phyloP scores from a whole-genome alignment of 2,888 invertebrate genomes.

The Nowickia ferox region DNA sequence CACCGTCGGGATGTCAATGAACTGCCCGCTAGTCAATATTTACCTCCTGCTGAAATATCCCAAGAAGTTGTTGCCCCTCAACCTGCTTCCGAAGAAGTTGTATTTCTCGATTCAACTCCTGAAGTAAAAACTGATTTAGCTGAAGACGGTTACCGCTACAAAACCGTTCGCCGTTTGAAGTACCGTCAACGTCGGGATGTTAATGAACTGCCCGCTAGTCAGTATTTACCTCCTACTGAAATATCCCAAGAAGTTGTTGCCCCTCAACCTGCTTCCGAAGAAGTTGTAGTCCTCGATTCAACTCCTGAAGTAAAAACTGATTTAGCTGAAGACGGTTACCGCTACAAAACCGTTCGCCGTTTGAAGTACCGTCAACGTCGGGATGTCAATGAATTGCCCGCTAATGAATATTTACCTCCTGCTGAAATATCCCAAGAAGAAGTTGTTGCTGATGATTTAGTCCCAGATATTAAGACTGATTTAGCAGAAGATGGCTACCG shows the following conservation, averaged over 20 bases:
- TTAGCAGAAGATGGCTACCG: slow-evolving; percentile 73
- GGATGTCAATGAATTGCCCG: slow-evolving; percentile 76
- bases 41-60: slow-evolving; percentile 74
- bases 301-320: slow-evolving; percentile 42
- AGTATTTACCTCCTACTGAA: slow-evolving; percentile 76
- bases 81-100: not conserved
- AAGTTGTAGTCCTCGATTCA: slow-evolving; percentile 34
- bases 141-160: slow-evolving; percentile 74
- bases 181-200: slow-evolving; percentile 75
- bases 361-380: slow-evolving; percentile 74
- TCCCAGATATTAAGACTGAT: too few relatives aligned
- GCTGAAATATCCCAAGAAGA: slow-evolving; percentile 63
- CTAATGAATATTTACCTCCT: slow-evolving; percentile 76
- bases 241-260: slow-evolving; percentile 59
- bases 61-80: not conserved
- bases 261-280: slow-evolving; percentile 27
- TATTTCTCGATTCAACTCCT: not conserved
- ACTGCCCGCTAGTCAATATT: slow-evolving; percentile 75
- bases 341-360: slow-evolving; percentile 77
- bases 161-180: slow-evolving; percentile 76
- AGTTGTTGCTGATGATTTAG: too few relatives aligned
- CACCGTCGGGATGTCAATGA: slow-evolving; percentile 76
- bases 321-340: slow-evolving; percentile 72
- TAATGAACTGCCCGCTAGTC: slow-evolving; percentile 74
- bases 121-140: slow-evolving; percentile 60